phyloP scores from a whole-genome alignment of 2,797 vertebrate genomes.

The Epinephelus coioides region DNA sequence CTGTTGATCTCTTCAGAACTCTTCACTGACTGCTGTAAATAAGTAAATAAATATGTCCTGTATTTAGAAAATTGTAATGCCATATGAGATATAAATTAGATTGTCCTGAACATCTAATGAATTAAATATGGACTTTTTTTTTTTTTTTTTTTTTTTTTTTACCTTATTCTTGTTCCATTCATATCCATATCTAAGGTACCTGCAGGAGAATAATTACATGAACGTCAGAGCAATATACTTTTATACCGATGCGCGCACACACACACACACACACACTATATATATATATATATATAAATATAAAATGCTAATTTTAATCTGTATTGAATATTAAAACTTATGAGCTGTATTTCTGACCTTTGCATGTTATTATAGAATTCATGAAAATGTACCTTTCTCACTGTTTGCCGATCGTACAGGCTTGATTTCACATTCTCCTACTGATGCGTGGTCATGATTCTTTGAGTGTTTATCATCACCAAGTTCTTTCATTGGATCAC shows the following conservation, averaged over 20 bases:
- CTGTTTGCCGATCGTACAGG: background rate
- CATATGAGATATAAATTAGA: background rate
- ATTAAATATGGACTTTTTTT: fast-evolving
- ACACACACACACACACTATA: no score
- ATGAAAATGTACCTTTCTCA: background rate
- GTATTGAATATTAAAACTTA: no score
- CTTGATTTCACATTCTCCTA: background rate
- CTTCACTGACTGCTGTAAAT: no score
- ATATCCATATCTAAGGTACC: background rate
- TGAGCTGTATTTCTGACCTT: no score
- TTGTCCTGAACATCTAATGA: fast-evolving
- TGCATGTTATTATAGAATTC: no score
- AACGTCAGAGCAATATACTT: background rate
- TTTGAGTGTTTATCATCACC: background rate
- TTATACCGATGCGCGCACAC: no score
- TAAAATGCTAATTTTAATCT: no score
- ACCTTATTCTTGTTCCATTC: constrained; percentile 5
- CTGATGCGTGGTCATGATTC: background rate
- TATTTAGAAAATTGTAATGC: background rate
- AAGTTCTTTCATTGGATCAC: background rate
- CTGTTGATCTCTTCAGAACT: no score
- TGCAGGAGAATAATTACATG: background rate
- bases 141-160: no score
- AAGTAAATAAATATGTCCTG: background rate
- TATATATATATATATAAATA: no score